Conservation (phyloP, 2,888 invertebrate genomes). For the Drosophila conformis region DNA sequence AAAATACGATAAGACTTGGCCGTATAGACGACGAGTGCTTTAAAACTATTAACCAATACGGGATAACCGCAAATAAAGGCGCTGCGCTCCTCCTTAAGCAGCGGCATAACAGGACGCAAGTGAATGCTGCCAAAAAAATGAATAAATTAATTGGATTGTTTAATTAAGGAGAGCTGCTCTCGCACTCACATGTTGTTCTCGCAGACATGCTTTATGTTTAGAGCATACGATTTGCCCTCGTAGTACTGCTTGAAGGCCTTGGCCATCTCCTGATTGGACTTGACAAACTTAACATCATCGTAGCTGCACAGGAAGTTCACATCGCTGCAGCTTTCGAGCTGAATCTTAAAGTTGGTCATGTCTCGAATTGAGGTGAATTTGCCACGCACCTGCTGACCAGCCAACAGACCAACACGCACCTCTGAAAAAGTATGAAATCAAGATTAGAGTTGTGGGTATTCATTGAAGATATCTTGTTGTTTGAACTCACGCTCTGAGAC, state of each 20-base stretch:
- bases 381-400: conserved; percentile 83
- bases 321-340: conserved; percentile 81
- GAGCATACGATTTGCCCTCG: conserved; percentile 83
- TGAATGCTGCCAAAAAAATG: conserved; percentile 86
- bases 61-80: conserved; percentile 88
- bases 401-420: conserved; percentile 78
- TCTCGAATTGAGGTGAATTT: conserved; percentile 80
- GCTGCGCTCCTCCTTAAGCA: conserved; percentile 80
- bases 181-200: conserved; percentile 84
- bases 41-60: conserved; percentile 87
- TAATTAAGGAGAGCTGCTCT: neutral
- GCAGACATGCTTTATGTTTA: conserved; percentile 82
- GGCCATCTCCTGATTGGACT: conserved; percentile 82
- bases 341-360: conserved; percentile 83
- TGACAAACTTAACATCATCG: conserved; percentile 83
- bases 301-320: conserved; percentile 83
- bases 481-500: conserved; percentile 67
- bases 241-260: conserved; percentile 86
- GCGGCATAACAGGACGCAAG: conserved; percentile 87
- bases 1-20: conserved; percentile 88
- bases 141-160: neutral
- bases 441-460: neutral
- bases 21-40: conserved; percentile 87
- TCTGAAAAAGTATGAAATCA: conserved; percentile 53
- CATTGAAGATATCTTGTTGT: conserved; percentile 18